Conservation (phyloP, 2,888 invertebrate genomes). For the Oeneis ivallda region DNA sequence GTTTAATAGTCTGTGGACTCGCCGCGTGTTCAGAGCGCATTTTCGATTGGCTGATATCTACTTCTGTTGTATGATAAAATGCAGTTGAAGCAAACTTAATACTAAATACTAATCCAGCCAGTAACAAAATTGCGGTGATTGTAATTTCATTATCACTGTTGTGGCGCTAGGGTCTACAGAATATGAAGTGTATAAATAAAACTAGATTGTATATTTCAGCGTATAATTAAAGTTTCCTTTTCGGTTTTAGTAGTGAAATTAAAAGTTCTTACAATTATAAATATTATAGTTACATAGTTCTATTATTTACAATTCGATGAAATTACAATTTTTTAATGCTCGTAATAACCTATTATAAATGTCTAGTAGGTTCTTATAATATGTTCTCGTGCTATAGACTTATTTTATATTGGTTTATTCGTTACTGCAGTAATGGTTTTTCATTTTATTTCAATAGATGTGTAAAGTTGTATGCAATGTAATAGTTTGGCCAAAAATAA, state of each 20-base stretch:
- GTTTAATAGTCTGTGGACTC: no score
- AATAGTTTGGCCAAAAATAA: constrained; percentile 81
- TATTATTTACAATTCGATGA: constrained; percentile 14
- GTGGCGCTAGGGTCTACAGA: background rate
- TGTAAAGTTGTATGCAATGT: constrained; percentile 70
- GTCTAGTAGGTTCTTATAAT: constrained; percentile 23
- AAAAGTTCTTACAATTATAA: background rate
- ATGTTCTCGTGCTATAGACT: constrained; percentile 43
- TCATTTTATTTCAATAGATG: constrained; percentile 54
- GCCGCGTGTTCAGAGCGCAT: no score
- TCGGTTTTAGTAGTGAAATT: constrained; percentile 10
- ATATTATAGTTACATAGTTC: constrained; percentile 8
- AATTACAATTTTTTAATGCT: constrained; percentile 33
- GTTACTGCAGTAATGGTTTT: constrained; percentile 51
- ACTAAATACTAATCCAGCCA: no score
- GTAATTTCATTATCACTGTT: no score
- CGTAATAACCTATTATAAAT: constrained; percentile 27
- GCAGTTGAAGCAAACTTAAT: no score
- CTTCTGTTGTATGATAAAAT: no score
- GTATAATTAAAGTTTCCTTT: background rate
- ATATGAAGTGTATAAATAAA: background rate
- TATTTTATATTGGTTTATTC: constrained; percentile 53
- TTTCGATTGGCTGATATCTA: no score
- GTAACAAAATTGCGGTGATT: no score
- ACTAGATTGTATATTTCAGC: background rate